Conservation (phyloP, 1,140 invertebrate genomes). For the Adelges cooleyi region DNA sequence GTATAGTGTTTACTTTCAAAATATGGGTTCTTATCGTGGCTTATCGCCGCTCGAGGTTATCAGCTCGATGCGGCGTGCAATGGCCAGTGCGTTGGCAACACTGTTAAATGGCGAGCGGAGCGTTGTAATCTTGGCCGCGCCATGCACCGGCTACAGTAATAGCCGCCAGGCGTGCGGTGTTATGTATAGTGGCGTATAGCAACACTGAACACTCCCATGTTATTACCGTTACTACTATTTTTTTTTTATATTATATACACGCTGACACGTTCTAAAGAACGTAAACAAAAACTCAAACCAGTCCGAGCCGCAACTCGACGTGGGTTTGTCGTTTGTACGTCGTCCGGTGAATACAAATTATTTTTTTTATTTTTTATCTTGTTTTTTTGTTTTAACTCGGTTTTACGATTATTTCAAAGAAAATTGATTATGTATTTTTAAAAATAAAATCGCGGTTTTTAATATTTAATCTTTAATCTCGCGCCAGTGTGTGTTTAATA, state of each 20-base stretch:
- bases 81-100: not conserved
- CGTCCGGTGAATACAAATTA: too few species aligned
- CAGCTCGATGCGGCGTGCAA: not conserved
- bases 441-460: too few species aligned
- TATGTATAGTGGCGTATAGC: not conserved
- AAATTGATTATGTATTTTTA: too few species aligned
- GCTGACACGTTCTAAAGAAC: constrained; percentile 12
- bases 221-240: constrained; percentile 25
- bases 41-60: not conserved
- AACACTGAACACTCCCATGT: constrained; percentile 14
- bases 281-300: constrained; percentile 24
- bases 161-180: not conserved
- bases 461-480: too few species aligned
- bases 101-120: not conserved
- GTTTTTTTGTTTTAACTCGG: not conserved
- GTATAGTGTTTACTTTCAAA: too few species aligned
- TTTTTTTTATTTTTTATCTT: too few species aligned
- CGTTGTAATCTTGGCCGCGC: not conserved
- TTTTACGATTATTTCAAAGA: not conserved
- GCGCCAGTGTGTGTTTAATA: too few species aligned
- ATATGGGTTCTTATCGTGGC: too few species aligned
- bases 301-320: constrained; percentile 13
- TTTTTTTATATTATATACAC: not conserved
- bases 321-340: not conserved
- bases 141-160: constrained; percentile 6